Conservation (phyloP, 1,140 invertebrate species). For the Copidosoma floridanum region DNA sequence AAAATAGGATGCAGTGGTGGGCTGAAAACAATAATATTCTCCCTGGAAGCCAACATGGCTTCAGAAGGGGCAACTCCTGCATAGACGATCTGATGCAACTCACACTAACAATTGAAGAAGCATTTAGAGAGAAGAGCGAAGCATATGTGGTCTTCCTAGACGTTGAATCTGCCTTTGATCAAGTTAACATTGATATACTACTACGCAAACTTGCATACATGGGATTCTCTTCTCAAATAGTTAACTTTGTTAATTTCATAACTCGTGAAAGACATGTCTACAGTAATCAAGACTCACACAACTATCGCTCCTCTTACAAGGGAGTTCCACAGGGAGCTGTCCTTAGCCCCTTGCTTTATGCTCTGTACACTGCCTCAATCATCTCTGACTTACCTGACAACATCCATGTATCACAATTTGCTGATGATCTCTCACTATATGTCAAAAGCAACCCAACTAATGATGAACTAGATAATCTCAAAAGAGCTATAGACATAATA, state of each 20-base stretch:
- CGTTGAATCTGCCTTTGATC: constrained; percentile 15
- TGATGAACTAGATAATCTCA: not conserved
- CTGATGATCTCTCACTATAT: not conserved
- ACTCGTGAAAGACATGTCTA: not conserved
- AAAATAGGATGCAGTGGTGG: not conserved
- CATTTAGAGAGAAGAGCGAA: not conserved
- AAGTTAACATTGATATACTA: constrained; percentile 12
- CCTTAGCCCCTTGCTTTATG: not conserved
- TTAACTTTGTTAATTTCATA: constrained; percentile 1
- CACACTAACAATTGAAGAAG: not conserved
- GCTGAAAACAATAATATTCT: not conserved
- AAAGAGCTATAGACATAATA: constrained; percentile 14
- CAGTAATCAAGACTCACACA: not conserved
- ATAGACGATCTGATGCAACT: not conserved
- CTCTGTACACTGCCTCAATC: not conserved
- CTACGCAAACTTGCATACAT: not conserved
- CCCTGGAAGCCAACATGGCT: not conserved
- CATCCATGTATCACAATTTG: not conserved
- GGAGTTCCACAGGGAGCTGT: not conserved
- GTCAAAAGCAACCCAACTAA: not conserved
- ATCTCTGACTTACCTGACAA: not conserved
- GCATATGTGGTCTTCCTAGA: constrained; percentile 3
- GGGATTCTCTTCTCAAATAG: not conserved
- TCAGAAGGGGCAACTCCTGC: not conserved
- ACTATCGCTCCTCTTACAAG: not conserved